Percentiles rank a stretch among this genome's conserved stretches.
phyloP scores from a whole-genome alignment of 30 jellyfish, hydroid and myxozoan species.

The Aurelia aurita complex sp. Pacific region DNA sequence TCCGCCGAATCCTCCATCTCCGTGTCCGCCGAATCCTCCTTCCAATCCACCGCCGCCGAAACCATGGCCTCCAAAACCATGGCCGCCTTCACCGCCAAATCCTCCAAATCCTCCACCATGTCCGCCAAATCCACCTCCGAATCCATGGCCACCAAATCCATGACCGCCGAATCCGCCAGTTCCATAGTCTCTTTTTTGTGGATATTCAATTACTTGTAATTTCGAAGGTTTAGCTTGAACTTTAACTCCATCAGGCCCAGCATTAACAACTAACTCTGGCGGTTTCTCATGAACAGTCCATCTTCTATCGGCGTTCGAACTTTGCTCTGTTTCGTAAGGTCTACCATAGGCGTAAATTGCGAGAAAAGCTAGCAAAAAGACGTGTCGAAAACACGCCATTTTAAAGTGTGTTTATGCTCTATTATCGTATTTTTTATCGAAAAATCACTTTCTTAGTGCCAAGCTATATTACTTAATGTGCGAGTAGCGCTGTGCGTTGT shows the following conservation, averaged over 20 bases:
- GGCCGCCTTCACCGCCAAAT: constrained; percentile 55
- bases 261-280: constrained; percentile 92
- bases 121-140: constrained; percentile 73
- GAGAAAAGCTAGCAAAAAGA: constrained; percentile 41
- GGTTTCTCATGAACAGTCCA: constrained; percentile 94
- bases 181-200: constrained; percentile 70
- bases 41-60: constrained; percentile 55
- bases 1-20: constrained; percentile 49
- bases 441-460: too few species aligned
- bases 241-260: constrained; percentile 97
- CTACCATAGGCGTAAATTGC: constrained; percentile 60
- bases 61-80: constrained; percentile 45
- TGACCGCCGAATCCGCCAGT: constrained; percentile 70
- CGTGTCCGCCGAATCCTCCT: constrained; percentile 61
- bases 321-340: constrained; percentile 73
- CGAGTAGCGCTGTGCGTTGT: constrained; percentile 12
- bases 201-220: constrained; percentile 91
- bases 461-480: constrained; percentile 21
- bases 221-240: constrained; percentile 95
- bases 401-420: not conserved
- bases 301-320: constrained; percentile 61
- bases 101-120: constrained; percentile 32
- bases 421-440: too few species aligned
- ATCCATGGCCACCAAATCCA: constrained; percentile 77
- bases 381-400: constrained; percentile 74